A percentile compares a stretch with the other conserved stretches of the same genome.
phyloP scores from a whole-genome alignment of 2,797 vertebrate genomes.

The Pseudocheirus occidentalis region DNA sequence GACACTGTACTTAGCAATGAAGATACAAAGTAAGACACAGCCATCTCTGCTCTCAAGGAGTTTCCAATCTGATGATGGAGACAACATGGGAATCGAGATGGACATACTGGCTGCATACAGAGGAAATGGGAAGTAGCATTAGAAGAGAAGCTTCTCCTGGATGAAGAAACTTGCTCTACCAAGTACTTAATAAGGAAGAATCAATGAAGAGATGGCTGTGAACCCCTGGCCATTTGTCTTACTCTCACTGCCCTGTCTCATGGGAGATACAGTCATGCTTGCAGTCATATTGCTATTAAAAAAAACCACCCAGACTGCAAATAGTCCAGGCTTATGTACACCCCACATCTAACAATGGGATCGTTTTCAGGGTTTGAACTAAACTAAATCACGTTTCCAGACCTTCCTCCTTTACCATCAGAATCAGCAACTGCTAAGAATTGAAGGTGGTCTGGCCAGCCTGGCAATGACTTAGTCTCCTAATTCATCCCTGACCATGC shows the following conservation, averaged over 20 bases:
- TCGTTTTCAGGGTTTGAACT: conserved; percentile 54
- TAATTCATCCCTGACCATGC: conserved; percentile 53
- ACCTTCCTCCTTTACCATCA: conserved; percentile 49
- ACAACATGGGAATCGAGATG: background rate
- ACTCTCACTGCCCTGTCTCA: background rate
- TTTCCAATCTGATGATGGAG: background rate
- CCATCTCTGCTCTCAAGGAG: background rate
- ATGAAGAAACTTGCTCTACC: background rate
- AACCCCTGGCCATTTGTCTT: background rate
- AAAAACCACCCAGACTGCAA: background rate
- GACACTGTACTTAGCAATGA: background rate
- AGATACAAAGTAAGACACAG: background rate
- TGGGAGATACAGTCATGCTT: background rate
- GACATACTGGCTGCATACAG: background rate
- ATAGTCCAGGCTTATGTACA: background rate
- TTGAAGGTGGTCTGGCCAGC: conserved; percentile 49
- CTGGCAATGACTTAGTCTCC: conserved; percentile 19
- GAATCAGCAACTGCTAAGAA: conserved; percentile 41
- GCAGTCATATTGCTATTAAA: background rate
- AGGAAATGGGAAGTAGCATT: background rate
- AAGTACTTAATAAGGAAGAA: background rate
- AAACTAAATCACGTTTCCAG: conserved; percentile 61
- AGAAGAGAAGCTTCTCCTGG: background rate
- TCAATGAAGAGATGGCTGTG: background rate
- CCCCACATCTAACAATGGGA: background rate